Base-by-base conservation (phyloP, 2,797 vertebrate genomes). In the Tamandua tetradactyla region DNA sequence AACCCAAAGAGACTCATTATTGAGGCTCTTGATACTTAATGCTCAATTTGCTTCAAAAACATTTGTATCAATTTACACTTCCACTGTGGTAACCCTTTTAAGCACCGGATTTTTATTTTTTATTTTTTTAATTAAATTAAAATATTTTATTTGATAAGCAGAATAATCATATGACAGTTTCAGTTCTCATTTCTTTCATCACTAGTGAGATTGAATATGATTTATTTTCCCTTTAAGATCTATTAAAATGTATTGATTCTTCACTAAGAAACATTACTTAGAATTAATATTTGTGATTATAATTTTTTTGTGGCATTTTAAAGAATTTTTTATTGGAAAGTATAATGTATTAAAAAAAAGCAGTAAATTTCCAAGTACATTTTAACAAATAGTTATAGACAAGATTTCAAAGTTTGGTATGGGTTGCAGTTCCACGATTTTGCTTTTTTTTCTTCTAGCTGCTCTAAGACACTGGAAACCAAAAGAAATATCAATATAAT, bases 161-260 rank as follows among this genome's bases (percentile, higher is more conserved):
- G 57, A 89, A 75, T 3, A 59, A 80, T 81, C 18, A 8, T 95
- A 88, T 69, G 66, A 35, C 11, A 75, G 27, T 85, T 85, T 93
- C 55, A 80, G 71, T 96, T 49, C 42, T 32, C 55, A 1, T 71
- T 95, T 93, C 27, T 15, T 88, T 79, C 42, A 69, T 13, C 75
- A 44, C 7, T 44, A 17, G 30, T 74, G 20, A 71, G 22, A 59
- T 62, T 91, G 14, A 81, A 76, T n/a, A 57, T 78, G 7, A 12
- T 80, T 91, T 93, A 78, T 91, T 80, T 85, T 85, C 44, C 64
- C 61, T 71, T 85, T 91, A 47, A 61, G 52, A 78, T 82, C 9
- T 86, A 66, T 69, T 61, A 80, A 84, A 49, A 52, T 79, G 30
- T 75, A 79, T 88, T 84, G 11, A 40, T 89, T 82, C 83, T 93